A percentile compares a stretch with the other conserved stretches of the same genome.
phyloP scores from a whole-genome alignment of 2,797 vertebrate species.

The Peromyscus attwateri region DNA sequence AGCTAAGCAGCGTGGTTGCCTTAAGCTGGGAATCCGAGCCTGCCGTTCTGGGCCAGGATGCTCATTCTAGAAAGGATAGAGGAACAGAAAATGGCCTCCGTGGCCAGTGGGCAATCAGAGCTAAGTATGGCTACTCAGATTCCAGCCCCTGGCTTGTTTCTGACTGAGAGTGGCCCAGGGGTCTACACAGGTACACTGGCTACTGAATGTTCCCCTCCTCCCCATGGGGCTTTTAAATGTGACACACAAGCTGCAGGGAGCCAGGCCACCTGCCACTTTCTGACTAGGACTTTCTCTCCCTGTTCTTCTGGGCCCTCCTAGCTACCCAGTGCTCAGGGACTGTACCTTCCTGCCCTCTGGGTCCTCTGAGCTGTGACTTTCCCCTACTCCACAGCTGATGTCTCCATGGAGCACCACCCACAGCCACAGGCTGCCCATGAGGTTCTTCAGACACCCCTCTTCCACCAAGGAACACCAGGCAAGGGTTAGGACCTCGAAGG shows the following conservation, averaged over 20 bases:
- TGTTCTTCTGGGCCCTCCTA: background rate
- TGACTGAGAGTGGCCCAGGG: background rate
- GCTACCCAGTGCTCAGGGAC: background rate
- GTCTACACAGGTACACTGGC: background rate
- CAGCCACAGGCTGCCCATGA: background rate
- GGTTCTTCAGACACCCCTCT: background rate
- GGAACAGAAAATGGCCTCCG: background rate
- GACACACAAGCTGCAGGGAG: background rate
- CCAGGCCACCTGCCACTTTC: background rate
- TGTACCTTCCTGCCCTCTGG: background rate
- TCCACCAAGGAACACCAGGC: background rate
- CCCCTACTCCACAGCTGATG: background rate
- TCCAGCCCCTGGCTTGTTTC: background rate
- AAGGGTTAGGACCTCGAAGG: background rate
- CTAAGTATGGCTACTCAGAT: rapidly evolving
- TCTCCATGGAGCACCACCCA: background rate
- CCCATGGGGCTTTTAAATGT: background rate
- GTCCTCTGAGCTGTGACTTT: background rate
- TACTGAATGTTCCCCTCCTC: rapidly evolving
- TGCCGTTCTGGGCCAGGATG: background rate
- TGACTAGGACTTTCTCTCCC: background rate
- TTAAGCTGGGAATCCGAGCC: background rate
- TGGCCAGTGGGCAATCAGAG: background rate
- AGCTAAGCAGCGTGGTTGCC: rapidly evolving
- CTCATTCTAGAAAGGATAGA: background rate